Base-by-base conservation (phyloP, 35 echinoderm and acorn worm species). In the Ophioderma brevispina region DNA sequence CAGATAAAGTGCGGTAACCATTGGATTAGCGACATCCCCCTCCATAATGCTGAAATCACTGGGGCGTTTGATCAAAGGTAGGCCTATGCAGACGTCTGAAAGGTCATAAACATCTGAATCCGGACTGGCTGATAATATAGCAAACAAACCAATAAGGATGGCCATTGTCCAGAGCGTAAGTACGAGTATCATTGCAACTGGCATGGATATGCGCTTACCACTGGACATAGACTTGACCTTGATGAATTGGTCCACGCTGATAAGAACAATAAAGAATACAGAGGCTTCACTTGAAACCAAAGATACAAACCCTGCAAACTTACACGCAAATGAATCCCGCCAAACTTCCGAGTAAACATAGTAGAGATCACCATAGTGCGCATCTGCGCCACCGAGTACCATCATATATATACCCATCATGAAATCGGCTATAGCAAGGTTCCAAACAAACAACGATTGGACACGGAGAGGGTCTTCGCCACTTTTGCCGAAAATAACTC, bases 331-430 rank as follows among this genome's bases (percentile, higher is more conserved):
- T 0, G 89, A 86, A 0, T 40, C 31, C n/a, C 92, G 41, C 96
- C 96, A 98, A 18, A 31, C 55, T 10, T 78, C 64, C 2, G 92
- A 76, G 85, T 85, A 38, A 1, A 86, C 23, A 43, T 89, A 94
- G 39, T 98, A 98, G 13, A 39, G 37, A 10, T 64, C 37, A 25
- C 92, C 87, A 77, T 86, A 98, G 36, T 85, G 23, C 18, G 85
- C 52, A 76, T 98, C 96, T 31, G 86, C 80, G 37, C 80, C 64
- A 6, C 89, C 88, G 0, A 98, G 76, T 5, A 94, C 83, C 2
- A 94, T 63, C 84, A 98, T 75, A 40, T 98, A 98, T 11, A 98
- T 40, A 37, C 92, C 96, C 92, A 94, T 98, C 0, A 98, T 50
- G n/a, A 92, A 85, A 56, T 98, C 92, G 17, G 96, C 88, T 1